Base-by-base conservation (phyloP, 2,113 vertebrate genomes). In the Toxotes jaculatrix region DNA sequence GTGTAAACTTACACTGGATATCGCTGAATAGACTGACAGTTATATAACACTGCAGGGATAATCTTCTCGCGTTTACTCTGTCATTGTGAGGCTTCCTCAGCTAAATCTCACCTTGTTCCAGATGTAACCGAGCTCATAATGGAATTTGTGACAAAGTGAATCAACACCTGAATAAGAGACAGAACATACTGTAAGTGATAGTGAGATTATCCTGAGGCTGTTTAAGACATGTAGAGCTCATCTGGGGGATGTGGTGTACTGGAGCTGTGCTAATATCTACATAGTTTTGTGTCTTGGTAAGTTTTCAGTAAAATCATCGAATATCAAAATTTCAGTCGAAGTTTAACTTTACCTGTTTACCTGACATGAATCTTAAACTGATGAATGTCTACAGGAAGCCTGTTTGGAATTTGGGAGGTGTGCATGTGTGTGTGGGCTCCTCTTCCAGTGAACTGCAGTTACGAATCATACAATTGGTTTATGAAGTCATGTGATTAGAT, bases 41-140 rank as follows among this genome's bases (percentile, higher is more conserved):
- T 88, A 87, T 77, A 82, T 88, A 82, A 87, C 55, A 19, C 42
- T 40, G 67, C 71, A 38, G 71, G 27, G 1, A 27, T 67, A 47
- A 62, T 77, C 53, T 70, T 23, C 56, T 69, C 13, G 14, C 14
- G 56, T 71, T 57, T 61, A 11, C 23, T 57, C 8, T 72, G 40
- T 59, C 49, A 5, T 23, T 27, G 31, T 77, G 16, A 0, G 53
- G 32, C 38, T 74, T 68, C 45, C 47, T 66, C 43, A 17, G 84
- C 77, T 53, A 57, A 62, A 47, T 60, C 38, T 70, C 21, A 2
- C 19, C 23, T 23, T 27, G 34, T 21, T 79, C 53, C 82, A 78
- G 34, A 80, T 31, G 34, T 63, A 53, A 66, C 56, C 57, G n/a
- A 61, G 61, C 69, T 79, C 17, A 68, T 42, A 23, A 13, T 14